phyloP scores from a whole-genome alignment of 2,888 invertebrate species.

The Stomorhina lunata region DNA sequence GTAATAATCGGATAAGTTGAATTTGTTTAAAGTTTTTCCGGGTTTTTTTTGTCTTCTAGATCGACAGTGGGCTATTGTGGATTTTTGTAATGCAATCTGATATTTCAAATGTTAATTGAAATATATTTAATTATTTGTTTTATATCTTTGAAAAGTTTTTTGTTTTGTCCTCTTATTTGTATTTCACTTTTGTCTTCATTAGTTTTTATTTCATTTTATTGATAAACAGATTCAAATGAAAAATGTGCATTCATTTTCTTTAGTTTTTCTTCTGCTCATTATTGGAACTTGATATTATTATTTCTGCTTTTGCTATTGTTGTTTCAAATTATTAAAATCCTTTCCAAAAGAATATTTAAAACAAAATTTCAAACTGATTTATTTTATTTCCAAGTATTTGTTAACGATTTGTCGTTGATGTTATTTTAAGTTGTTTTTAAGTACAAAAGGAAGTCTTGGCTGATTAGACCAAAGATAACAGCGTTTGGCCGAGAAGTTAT shows the following conservation, averaged over 20 bases:
- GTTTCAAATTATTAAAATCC: not conserved
- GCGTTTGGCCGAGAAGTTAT: not conserved
- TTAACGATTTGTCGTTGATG: not conserved
- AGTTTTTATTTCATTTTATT: slow-evolving; percentile 3
- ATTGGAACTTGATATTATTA: not conserved
- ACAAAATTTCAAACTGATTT: not conserved
- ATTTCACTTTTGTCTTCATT: not conserved
- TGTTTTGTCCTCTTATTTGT: not conserved
- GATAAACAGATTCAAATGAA: slow-evolving; percentile 2
- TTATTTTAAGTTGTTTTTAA: not conserved
- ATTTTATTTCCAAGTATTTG: not conserved
- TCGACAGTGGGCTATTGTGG: too few species aligned
- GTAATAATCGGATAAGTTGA: not conserved
- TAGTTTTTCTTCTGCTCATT: not conserved
- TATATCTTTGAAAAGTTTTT: not conserved
- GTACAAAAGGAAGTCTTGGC: not conserved
- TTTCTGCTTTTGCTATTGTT: not conserved
- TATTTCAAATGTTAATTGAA: too few species aligned
- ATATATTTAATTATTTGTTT: too few species aligned
- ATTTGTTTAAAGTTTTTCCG: not conserved
- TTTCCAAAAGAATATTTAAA: not conserved
- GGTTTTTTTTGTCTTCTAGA: not conserved
- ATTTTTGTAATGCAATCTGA: too few species aligned
- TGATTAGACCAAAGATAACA: not conserved
- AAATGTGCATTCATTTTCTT: not conserved